Evolutionary conservation across 2,113 vertebrate genomes (phyloP).

Genomic region (Brevimyrus niger): DNA sequence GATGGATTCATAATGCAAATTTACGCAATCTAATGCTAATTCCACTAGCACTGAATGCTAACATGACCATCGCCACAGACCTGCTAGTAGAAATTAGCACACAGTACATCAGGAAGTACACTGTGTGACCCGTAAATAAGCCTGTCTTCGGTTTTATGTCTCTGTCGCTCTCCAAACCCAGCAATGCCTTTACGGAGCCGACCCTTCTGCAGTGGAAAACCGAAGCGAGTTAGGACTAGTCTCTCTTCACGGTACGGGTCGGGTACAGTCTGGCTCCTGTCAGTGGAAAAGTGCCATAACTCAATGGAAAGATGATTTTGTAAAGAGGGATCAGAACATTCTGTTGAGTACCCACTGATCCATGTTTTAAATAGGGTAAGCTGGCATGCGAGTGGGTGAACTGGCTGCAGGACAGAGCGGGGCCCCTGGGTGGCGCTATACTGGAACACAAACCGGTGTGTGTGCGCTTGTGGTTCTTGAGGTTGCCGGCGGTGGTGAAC

Average conservation of each 20-base stretch:
- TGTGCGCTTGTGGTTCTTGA: slow-evolving; percentile 91
- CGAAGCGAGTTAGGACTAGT: neutral
- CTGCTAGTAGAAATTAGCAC: neutral
- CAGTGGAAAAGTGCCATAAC: neutral
- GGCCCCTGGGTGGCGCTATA: neutral
- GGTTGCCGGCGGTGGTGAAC: slow-evolving; percentile 94
- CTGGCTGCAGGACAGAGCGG: neutral
- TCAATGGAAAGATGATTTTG: neutral
- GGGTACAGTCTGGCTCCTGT: neutral
- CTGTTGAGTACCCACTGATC: neutral
- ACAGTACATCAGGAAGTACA: neutral
- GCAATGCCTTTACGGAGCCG: neutral
- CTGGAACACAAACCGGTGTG: slow-evolving; percentile 74
- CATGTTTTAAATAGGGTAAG: neutral
- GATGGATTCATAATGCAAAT: neutral
- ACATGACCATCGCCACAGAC: neutral
- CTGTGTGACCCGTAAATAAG: neutral
- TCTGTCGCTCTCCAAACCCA: neutral
- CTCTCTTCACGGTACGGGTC: neutral
- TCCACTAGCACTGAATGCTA: neutral
- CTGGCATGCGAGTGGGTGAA: neutral
- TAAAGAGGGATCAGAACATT: neutral
- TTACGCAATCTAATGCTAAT: neutral
- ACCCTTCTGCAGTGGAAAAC: neutral
- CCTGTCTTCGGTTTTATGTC: neutral